Evolutionary conservation across 1,140 invertebrate species (phyloP).

Genomic region (Homalodisca vitripennis): DNA sequence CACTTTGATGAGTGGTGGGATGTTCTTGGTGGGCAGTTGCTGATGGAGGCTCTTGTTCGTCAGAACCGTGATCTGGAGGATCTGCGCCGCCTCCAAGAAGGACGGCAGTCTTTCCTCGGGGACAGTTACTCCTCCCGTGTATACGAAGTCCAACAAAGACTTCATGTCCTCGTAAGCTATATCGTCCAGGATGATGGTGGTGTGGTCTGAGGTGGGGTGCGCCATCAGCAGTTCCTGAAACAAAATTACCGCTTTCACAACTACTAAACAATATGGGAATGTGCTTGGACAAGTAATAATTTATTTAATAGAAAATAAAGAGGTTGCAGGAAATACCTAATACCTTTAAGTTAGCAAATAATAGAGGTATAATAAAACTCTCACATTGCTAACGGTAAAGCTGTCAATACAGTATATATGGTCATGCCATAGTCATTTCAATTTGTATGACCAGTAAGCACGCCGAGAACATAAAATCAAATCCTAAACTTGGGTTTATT

Average conservation of each 20-base stretch:
- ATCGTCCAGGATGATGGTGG: conserved; percentile 58
- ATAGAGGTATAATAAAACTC: too few relatives aligned
- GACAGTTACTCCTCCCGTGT: conserved; percentile 58
- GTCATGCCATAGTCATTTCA: too few relatives aligned
- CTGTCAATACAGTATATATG: too few relatives aligned
- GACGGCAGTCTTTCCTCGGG: conserved; percentile 53
- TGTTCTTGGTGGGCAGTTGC: conserved; percentile 14
- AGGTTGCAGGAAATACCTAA: too few relatives aligned
- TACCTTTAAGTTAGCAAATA: too few relatives aligned
- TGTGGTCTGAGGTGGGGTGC: conserved; percentile 53
- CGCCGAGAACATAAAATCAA: too few relatives aligned
- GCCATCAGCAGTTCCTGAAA: conserved; percentile 52
- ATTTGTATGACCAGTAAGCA: too few relatives aligned
- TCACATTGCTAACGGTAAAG: too few relatives aligned
- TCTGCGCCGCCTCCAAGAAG: conserved; percentile 57
- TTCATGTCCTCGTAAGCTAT: conserved; percentile 56
- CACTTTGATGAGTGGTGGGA: conserved; percentile 27
- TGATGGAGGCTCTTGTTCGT: conserved; percentile 45
- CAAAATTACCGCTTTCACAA: conserved; percentile 7
- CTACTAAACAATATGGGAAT: neutral
- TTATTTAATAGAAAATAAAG: too few relatives aligned
- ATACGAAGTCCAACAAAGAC: conserved; percentile 59
- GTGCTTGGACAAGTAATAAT: neutral
- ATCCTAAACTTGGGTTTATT: too few relatives aligned
- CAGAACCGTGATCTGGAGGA: conserved; percentile 54